Evolutionary conservation across 2,113 vertebrate species (phyloP).

Genomic region (Laticauda laticaudata): DNA sequence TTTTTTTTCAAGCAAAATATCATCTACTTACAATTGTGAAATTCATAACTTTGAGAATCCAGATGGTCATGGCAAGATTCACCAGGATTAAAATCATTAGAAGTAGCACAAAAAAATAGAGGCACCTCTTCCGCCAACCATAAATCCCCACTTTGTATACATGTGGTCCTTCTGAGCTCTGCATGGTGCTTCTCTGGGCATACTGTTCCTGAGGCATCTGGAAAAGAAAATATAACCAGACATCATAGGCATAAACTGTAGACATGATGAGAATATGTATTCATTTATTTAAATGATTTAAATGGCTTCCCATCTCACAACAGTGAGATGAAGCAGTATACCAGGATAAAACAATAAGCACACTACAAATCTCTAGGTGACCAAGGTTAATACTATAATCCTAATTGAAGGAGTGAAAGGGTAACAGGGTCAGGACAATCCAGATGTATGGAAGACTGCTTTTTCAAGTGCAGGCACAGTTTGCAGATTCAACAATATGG

Average conservation of each 20-base stretch:
- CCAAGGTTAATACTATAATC: not conserved
- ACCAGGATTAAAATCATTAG: conserved; percentile 98
- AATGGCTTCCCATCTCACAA: not conserved
- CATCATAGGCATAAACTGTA: conserved; percentile 24
- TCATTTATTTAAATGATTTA: not conserved
- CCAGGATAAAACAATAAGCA: not conserved
- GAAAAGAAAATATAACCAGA: conserved; percentile 45
- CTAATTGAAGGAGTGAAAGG: not conserved
- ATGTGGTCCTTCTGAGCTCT: conserved; percentile 89
- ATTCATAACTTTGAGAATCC: conserved; percentile 99
- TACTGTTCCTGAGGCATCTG: conserved; percentile 99
- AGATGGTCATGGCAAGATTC: conserved; percentile 99
- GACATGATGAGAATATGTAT: not conserved
- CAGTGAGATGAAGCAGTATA: not conserved
- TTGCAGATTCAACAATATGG: not conserved
- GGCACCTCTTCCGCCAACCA: conserved; percentile 98
- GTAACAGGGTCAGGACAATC: not conserved
- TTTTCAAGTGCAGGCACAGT: not conserved
- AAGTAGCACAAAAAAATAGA: conserved; percentile 98
- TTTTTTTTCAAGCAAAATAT: conserved; percentile 11
- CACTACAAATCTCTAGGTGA: not conserved
- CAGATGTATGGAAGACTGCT: not conserved
- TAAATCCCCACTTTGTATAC: conserved; percentile 99
- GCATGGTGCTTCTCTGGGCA: conserved; percentile 89
- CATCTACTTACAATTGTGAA: conserved; percentile 95